Conservation (phyloP, 2,888 invertebrate species). For the Ectemnius cavifrons region DNA sequence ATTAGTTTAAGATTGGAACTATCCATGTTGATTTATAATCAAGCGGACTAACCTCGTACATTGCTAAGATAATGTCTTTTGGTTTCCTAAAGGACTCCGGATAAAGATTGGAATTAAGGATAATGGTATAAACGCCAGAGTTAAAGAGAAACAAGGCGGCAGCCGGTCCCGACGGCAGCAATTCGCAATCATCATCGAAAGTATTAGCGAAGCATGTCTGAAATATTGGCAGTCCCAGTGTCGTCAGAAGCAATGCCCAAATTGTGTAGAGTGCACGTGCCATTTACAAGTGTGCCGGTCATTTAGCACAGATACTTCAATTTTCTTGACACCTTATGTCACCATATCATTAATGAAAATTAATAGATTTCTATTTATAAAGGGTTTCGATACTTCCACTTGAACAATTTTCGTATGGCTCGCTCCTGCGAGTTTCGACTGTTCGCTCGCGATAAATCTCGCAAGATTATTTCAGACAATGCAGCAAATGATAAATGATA, state of each 20-base stretch:
- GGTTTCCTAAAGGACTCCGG: slow-evolving; percentile 64
- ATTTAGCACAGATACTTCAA: too few relatives aligned
- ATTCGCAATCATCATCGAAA: slow-evolving; percentile 64
- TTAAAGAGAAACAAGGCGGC: slow-evolving; percentile 66
- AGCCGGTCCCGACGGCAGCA: slow-evolving; percentile 60
- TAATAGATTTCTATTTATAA: too few relatives aligned
- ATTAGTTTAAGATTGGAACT: neutral
- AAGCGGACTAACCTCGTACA: slow-evolving; percentile 62
- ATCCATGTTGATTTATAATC: neutral
- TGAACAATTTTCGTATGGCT: neutral
- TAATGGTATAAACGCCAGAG: slow-evolving; percentile 65
- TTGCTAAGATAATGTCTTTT: slow-evolving; percentile 48
- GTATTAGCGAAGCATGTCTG: slow-evolving; percentile 66
- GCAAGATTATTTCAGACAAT: neutral
- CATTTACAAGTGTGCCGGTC: slow-evolving; percentile 49
- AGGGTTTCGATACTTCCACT: neutral
- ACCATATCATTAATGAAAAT: neutral
- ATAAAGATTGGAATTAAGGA: slow-evolving; percentile 59
- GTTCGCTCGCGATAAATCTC: neutral
- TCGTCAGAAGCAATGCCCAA: slow-evolving; percentile 67
- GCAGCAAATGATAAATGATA: too few relatives aligned
- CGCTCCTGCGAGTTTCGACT: neutral
- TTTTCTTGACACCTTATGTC: neutral
- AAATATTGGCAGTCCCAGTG: slow-evolving; percentile 62
- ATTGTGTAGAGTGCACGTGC: slow-evolving; percentile 65